phyloP scores from a whole-genome alignment of 2,113 vertebrate species.

The Shinisaurus crocodilurus region DNA sequence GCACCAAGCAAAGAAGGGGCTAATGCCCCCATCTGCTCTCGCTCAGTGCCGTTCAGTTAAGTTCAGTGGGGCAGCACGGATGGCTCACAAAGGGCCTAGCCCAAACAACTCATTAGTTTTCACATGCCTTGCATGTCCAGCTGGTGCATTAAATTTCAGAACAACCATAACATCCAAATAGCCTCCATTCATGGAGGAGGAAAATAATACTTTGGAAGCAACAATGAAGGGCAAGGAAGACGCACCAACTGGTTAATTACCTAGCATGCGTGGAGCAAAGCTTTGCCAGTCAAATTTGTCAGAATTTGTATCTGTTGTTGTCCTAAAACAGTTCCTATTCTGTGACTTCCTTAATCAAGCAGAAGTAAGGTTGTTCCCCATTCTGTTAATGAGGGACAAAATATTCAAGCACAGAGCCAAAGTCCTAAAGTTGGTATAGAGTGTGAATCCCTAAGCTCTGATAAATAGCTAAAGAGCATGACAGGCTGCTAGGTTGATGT shows the following conservation, averaged over 20 bases:
- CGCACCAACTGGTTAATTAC: background rate
- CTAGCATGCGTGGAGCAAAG: background rate
- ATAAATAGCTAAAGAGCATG: background rate
- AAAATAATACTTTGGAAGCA: constrained; percentile 11
- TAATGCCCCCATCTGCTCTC: accelerated
- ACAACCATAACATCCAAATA: background rate
- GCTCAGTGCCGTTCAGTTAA: background rate
- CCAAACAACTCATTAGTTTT: background rate
- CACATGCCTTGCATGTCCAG: background rate
- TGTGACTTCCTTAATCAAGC: background rate
- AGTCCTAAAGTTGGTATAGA: too few species aligned
- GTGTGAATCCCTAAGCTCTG: background rate
- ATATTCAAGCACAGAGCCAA: background rate
- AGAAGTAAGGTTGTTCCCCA: background rate
- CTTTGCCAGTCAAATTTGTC: background rate
- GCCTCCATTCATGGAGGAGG: background rate
- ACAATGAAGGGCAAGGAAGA: constrained; percentile 6
- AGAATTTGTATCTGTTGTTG: background rate
- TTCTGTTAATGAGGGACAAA: background rate
- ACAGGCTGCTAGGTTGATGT: background rate
- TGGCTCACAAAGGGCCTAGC: background rate
- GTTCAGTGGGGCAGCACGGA: accelerated
- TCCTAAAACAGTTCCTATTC: background rate
- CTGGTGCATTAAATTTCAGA: background rate
- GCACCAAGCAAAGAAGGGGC: background rate